Conservation (phyloP, 2,888 invertebrate species). For the Aphidius colemani region DNA sequence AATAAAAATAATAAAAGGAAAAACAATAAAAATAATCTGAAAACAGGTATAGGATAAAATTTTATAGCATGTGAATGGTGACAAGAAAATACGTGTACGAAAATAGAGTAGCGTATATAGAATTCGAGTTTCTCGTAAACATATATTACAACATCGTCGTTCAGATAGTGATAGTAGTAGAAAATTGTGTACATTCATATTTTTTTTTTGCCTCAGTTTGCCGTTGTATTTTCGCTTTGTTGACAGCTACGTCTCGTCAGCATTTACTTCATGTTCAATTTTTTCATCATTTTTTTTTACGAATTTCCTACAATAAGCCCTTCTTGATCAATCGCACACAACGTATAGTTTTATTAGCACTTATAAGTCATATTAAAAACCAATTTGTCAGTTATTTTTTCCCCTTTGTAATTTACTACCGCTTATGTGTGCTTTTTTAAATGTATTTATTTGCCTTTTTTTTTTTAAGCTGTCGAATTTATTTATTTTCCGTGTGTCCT, state of each 20-base stretch:
- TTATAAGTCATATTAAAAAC: background rate
- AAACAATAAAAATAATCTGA: too few species aligned
- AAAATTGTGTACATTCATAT: too few species aligned
- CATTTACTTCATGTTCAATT: slow-evolving; percentile 13
- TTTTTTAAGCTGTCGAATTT: too few species aligned
- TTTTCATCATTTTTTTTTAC: slow-evolving; percentile 9
- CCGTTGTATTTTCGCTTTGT: slow-evolving; percentile 8
- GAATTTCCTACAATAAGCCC: background rate
- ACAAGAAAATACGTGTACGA: slow-evolving; percentile 16
- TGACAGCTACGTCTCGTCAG: slow-evolving; percentile 19
- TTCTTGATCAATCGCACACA: background rate
- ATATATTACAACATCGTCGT: too few species aligned
- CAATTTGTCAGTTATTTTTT: background rate
- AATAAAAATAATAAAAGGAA: too few species aligned
- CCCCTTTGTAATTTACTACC: too few species aligned
- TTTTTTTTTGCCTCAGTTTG: background rate
- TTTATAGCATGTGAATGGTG: background rate
- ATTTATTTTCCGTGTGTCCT: too few species aligned
- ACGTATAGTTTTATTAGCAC: background rate
- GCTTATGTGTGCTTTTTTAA: too few species aligned
- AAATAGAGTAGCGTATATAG: slow-evolving; percentile 12
- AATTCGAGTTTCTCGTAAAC: background rate
- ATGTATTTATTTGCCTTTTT: too few species aligned
- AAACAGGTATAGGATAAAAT: too few species aligned
- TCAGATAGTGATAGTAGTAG: too few species aligned